A percentile compares a stretch with the other conserved stretches of the same genome.
These are phyloP conservation scores for Thymelicus sylvestris DNA, from an alignment of 2,888 invertebrate genomes.

Conservation along the genomic window DNA sequence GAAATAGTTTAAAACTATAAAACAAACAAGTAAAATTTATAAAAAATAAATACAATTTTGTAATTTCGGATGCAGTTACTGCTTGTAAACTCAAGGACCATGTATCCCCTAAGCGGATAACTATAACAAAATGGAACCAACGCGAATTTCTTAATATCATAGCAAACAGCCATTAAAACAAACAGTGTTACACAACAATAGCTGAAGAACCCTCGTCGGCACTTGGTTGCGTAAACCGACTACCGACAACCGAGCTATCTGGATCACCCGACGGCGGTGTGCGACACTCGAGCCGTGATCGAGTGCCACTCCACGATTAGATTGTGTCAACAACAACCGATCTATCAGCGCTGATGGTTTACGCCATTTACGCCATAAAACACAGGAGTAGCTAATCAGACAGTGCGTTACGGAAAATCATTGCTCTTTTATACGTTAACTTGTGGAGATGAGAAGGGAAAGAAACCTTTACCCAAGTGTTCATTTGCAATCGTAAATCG, in stretches of 20 bases:
- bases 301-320: constrained; percentile 29
- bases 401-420: neutral
- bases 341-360: constrained; percentile 25
- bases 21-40: too few relatives aligned
- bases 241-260: constrained; percentile 2
- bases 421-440: neutral
- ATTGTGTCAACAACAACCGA: constrained; percentile 15
- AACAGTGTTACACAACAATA: neutral
- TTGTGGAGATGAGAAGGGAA: neutral
- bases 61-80: too few relatives aligned
- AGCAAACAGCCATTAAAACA: neutral
- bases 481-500: neutral
- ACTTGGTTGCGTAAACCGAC: neutral
- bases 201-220: neutral
- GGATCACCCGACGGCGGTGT: constrained; percentile 9
- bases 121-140: too few relatives aligned
- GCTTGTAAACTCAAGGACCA: too few relatives aligned
- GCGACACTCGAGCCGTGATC: constrained; percentile 19
- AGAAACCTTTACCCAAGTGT: too few relatives aligned
- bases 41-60: too few relatives aligned
- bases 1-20: too few relatives aligned
- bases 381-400: neutral
- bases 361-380: neutral
- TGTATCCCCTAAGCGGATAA: too few relatives aligned
- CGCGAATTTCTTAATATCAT: too few relatives aligned